phyloP scores from a whole-genome alignment of 2,113 vertebrate species.

The Chloropsis hardwickii region DNA sequence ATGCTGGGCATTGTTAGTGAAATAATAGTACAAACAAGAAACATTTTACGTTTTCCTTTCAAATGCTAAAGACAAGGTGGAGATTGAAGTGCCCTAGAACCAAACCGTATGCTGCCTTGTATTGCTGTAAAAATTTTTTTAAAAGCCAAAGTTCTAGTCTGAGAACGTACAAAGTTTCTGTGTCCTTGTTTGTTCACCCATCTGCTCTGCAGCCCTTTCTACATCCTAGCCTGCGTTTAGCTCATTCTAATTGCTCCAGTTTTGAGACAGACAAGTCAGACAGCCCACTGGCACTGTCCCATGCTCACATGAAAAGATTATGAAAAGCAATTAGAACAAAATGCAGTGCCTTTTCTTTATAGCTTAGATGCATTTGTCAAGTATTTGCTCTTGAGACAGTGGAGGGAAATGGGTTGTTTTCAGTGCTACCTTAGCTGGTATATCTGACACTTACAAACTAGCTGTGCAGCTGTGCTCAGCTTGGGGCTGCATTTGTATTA shows the following conservation, averaged over 20 bases:
- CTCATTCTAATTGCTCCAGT: constrained; percentile 43
- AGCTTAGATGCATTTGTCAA: constrained; percentile 43
- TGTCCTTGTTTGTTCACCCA: constrained; percentile 41
- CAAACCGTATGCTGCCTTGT: neutral
- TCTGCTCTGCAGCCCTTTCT: constrained; percentile 49
- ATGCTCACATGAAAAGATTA: constrained; percentile 34
- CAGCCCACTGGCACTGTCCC: constrained; percentile 47
- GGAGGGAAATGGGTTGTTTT: constrained; percentile 25
- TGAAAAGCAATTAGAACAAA: constrained; percentile 52
- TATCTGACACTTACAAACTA: constrained; percentile 38
- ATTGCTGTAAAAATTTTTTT: neutral
- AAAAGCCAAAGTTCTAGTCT: neutral
- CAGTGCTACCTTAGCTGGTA: constrained; percentile 40
- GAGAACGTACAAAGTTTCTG: constrained; percentile 21
- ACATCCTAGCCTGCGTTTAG: neutral
- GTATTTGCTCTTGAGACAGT: constrained; percentile 33
- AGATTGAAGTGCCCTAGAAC: neutral
- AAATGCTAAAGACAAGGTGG: constrained; percentile 14
- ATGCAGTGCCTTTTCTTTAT: constrained; percentile 31
- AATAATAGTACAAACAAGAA: constrained; percentile 5
- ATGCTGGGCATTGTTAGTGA: neutral
- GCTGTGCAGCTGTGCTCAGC: constrained; percentile 47
- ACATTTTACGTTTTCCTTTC: constrained; percentile 36
- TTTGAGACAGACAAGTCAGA: constrained; percentile 45
- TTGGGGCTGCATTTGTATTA: constrained; percentile 33